These are phyloP conservation scores for Phycodurus eques DNA, from an alignment of 2,113 vertebrate genomes.

Conservation along the genomic window DNA sequence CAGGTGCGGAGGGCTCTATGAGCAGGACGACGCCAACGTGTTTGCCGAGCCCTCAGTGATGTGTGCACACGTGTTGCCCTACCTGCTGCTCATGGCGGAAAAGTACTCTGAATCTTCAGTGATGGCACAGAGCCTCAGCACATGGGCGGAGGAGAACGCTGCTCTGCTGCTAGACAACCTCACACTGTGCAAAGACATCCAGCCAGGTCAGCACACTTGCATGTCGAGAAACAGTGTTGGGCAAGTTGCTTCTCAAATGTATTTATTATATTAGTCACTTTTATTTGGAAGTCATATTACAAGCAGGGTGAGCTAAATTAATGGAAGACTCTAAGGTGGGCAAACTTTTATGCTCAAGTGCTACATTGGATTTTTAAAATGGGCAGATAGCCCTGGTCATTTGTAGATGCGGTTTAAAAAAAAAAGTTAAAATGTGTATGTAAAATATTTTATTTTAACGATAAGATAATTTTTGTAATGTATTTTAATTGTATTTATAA, in stretches of 20 bases:
- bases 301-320: too few species aligned
- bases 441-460: too few species aligned
- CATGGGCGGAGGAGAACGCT: constrained; percentile 66
- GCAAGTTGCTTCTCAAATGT: not conserved
- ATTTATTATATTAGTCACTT: not conserved
- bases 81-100: constrained; percentile 69
- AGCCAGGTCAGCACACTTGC: constrained; percentile 63
- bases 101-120: constrained; percentile 40
- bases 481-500: too few species aligned
- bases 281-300: too few species aligned
- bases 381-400: too few species aligned
- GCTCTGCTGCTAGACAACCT: constrained; percentile 57
- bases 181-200: constrained; percentile 55
- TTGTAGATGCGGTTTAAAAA: too few species aligned
- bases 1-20: constrained; percentile 78
- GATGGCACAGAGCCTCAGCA: constrained; percentile 40
- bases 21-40: constrained; percentile 82
- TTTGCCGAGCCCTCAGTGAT: constrained; percentile 80
- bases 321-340: too few species aligned
- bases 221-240: not conserved
- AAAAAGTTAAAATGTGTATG: too few species aligned
- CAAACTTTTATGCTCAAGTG: too few species aligned
- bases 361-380: too few species aligned
- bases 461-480: too few species aligned
- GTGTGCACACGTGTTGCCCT: constrained; percentile 68